Base-by-base conservation (phyloP, 2,888 invertebrate genomes). In the Platerodrilus igneus region DNA sequence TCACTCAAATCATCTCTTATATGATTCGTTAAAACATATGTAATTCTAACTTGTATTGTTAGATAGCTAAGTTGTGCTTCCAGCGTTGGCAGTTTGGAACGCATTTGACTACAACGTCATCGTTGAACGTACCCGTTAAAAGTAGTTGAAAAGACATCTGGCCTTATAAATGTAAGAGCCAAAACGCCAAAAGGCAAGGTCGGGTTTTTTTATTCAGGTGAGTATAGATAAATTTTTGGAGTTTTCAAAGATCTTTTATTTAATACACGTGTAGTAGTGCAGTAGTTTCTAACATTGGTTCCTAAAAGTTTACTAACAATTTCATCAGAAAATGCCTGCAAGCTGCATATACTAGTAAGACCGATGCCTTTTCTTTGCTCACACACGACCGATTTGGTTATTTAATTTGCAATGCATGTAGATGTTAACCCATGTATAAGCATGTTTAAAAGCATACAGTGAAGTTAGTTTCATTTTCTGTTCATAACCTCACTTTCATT, bases 401-500 rank as follows among this genome's bases (percentile, higher is more conserved):
- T 22, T 32, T 9, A 36, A 15, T 17, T 23, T 18, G 33, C 10
- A 18, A 17, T 25, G 16, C 25, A 16, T 13, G 11, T 17, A 2
- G n/a, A n/a, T n/a, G n/a, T n/a, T n/a, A n/a, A n/a, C n/a, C n/a
- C n/a, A n/a, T n/a, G n/a, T n/a, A n/a, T n/a, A n/a, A n/a, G n/a
- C n/a, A 7, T 21, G 10, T 16, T 17, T 15, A 16, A 30, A 23
- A 19, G 23, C 10, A 25, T 29, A 17, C 30, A 16, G 9, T 20
- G 16, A 36, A 36, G 21, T 28, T 36, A 36, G 27, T 18, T 9
- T 7, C 17, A 8, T 4, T 10, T 14, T 18, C 8, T 20, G 15
- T 14, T 51, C 48, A 48, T 58, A 56, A 59, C 58, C 58, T 57
- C 49, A 53, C 36, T 40, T 28, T 23, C 29, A 14, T 47, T 38